Base-by-base conservation (phyloP, 2,888 invertebrate genomes). In the Apomyelois bistriatella region DNA sequence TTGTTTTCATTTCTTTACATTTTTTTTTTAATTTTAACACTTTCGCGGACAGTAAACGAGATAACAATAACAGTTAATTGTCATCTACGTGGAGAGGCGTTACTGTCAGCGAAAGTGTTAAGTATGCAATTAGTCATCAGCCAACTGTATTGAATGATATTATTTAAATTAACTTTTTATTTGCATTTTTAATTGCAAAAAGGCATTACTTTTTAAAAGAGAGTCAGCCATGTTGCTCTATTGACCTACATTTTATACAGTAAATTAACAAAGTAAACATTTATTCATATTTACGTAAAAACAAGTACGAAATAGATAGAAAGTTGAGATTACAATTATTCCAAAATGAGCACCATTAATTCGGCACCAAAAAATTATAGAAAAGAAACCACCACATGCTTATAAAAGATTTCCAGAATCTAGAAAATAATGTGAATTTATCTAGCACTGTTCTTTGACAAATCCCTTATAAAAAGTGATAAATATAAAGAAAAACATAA, bases 341-440 rank as follows among this genome's bases (percentile, higher is more conserved):
- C 2, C 15, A 41, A 40, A 50, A 49, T 17, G 16, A 49, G 51
- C 57, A 57, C 50, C 53, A 47, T 28, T 28, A n/a, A n/a, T 48
- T 48, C 38, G 51, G 51, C 51, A 36, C 52, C 37, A 53, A 32
- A 50, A 36, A 30, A 15, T 32, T 0, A 15, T 15, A n/a, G 8
- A 32, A 35, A 47, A 17, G 15, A 12, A 40, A 47, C 22, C 22
- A 22, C n/a, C n/a, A n/a, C n/a, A n/a, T n/a, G n/a, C n/a, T n/a
- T n/a, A n/a, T n/a, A n/a, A n/a, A n/a, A n/a, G n/a, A n/a, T n/a
- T n/a, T n/a, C n/a, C n/a, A n/a, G n/a, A n/a, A n/a, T n/a, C n/a
- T n/a, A n/a, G n/a, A n/a, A n/a, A n/a, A n/a, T n/a, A n/a, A n/a
- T n/a, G n/a, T n/a, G n/a, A n/a, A n/a, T n/a, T n/a, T n/a, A n/a